Percentiles rank a stretch among this genome's conserved stretches.
Conservation (phyloP, 2,888 invertebrate species). For the Listrodromus nycthemerus region DNA sequence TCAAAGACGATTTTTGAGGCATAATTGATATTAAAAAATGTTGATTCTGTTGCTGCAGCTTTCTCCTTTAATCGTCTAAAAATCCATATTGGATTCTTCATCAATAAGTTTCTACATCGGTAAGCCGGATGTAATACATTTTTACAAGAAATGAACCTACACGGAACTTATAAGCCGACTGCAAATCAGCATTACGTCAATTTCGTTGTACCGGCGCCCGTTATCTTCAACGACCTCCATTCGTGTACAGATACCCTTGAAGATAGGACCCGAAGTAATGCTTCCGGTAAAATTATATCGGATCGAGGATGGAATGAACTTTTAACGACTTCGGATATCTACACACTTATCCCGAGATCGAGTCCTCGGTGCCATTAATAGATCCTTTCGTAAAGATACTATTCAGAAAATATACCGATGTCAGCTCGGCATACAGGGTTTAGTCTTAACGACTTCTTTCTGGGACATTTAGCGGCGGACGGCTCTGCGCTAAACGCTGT, state of each 20-base stretch:
- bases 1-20: not conserved
- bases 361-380: constrained; percentile 44
- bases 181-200: constrained; percentile 1
- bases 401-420: constrained; percentile 35
- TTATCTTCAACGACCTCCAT: constrained; percentile 28
- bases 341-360: constrained; percentile 30
- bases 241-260: not conserved
- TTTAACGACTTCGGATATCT: constrained; percentile 41
- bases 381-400: constrained; percentile 46
- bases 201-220: not conserved
- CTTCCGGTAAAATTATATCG: constrained; percentile 34
- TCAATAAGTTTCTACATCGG: not conserved
- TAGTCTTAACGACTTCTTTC: constrained; percentile 46
- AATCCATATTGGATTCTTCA: too few relatives aligned
- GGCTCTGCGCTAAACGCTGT: constrained; percentile 14
- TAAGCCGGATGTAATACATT: not conserved
- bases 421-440: constrained; percentile 15
- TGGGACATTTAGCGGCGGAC: constrained; percentile 25
- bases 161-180: not conserved
- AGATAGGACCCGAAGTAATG: constrained; percentile 5
- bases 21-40: not conserved
- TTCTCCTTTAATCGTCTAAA: not conserved
- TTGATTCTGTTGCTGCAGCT: not conserved
- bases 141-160: not conserved
- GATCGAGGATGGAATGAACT: constrained; percentile 1